These are phyloP conservation scores for Solen grandis DNA, from an alignment of 1,140 invertebrate species.

Conservation along the genomic window DNA sequence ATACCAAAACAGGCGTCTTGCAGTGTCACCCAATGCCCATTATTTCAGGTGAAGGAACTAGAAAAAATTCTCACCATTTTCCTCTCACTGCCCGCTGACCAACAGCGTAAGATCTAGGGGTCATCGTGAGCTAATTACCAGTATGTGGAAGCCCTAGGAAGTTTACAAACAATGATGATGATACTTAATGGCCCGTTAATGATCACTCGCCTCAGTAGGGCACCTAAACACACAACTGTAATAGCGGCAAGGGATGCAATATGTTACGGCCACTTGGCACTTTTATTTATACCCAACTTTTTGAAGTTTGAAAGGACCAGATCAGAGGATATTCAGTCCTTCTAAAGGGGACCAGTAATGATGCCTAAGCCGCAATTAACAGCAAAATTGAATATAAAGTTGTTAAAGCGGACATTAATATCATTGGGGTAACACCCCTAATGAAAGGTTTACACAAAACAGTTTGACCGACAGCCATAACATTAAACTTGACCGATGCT, in stretches of 20 bases:
- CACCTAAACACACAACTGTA: slow-evolving; percentile 7
- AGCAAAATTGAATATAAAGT: slow-evolving; percentile 57
- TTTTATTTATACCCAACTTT: slow-evolving; percentile 15
- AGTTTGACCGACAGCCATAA: slow-evolving; percentile 48
- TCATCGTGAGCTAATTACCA: slow-evolving; percentile 46
- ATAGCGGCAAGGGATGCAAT: slow-evolving; percentile 41
- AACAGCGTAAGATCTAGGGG: slow-evolving; percentile 12
- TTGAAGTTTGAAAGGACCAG: slow-evolving; percentile 6
- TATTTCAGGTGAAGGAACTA: no score
- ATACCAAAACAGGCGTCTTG: no score
- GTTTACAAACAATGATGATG: slow-evolving; percentile 52
- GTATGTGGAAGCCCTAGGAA: slow-evolving; percentile 3
- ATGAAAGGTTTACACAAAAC: slow-evolving; percentile 55
- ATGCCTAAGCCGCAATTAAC: slow-evolving; percentile 42
- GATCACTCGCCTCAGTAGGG: slow-evolving; percentile 33
- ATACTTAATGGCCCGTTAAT: slow-evolving; percentile 57
- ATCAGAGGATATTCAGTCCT: neutral
- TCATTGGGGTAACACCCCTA: slow-evolving; percentile 29
- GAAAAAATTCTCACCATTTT: slow-evolving; percentile 19
- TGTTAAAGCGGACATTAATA: slow-evolving; percentile 50
- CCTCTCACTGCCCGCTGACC: slow-evolving; percentile 36
- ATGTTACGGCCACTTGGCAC: slow-evolving; percentile 42
- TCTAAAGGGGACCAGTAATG: slow-evolving; percentile 6
- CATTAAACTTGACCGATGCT: slow-evolving; percentile 52
- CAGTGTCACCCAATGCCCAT: no score